Evolutionary conservation across 2,113 vertebrate species (phyloP), one percentile per base, ranked within the genome.

Genomic region (Lonchura striata): DNA sequence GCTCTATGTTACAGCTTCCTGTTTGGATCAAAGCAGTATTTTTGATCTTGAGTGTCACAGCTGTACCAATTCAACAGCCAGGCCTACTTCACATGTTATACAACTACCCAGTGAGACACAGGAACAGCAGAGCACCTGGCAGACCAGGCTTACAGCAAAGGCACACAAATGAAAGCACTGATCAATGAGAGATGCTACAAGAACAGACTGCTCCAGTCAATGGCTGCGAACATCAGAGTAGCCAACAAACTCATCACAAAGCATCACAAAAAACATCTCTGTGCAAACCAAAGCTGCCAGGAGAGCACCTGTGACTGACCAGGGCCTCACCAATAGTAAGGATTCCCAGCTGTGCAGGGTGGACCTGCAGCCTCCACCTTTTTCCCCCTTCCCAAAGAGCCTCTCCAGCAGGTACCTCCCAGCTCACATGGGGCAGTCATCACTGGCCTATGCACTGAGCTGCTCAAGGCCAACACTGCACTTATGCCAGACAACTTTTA

Each of bases 371-470:
- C 37, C 49, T 83, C 8, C 37, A 49, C 6, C 11, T 14, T 15
- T 31, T 24, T 18, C 7, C 44, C 15, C 15, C 3, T 4, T 33
- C 33, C 31, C 54, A 2, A 35, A 41, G 11, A 30, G 31, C 11
- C n/a, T 47, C 7, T 0, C 8, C 53, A n/a, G 59, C 31, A 24
- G 0, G 0, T 4, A 7, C 15, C 20, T 56, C 27, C 30, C 75
- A 69, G n/a, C 52, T 39, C 35, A 33, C 13, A 1, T 0, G 1
- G 28, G 15, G 35, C 52, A 57, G 22, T 4, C 3, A 1, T 2
- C 2, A 0, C 56, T 42, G 20, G 33, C 41, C 54, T 16, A 7
- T 0, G 0, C 16, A 13, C 30, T 17, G 23, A 42, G 42, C 54
- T 71, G 39, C 56, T 59, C 6, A 0, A 66, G 30, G 42, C 47